Evolutionary conservation across 2,797 vertebrate genomes (phyloP), one percentile per base, ranked within the genome.

Genomic region (Clarias laeviceps): DNA sequence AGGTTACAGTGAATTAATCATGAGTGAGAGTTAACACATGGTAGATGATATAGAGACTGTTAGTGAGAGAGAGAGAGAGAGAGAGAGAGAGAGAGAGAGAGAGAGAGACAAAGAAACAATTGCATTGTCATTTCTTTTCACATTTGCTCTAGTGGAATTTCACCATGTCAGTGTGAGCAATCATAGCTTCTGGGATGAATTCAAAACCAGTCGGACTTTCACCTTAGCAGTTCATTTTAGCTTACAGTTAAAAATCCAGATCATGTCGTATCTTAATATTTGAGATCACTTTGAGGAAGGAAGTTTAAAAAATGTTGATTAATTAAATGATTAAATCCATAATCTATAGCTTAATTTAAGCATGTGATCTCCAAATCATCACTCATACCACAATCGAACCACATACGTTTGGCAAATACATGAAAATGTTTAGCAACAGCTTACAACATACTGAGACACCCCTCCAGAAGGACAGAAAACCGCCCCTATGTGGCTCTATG

Each of bases 131-230:
- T 68, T 54, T 74, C 54, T 70, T 45, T 24, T 80, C 72, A 79
- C 82, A 64, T 86, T 83, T 86, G 85, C 66, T 80, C 85, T 62
- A 87, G 82, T 82, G 70, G 78, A 56, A 77, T 80, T 87, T 87
- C 74, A 70, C 59, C 83, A 61, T 81, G 80, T 82, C 70, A 85
- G 5, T 80, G 74, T 45, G 27, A 83, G 76, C 69, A 85, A 62
- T 37, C 59, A 70, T 20, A 69, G 61, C 37, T 59, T 86, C 84
- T 86, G 84, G 85, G 80, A 32, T 20, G 62, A 22, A 80, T 80
- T 82, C 69, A 86, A 77, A 40, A 20, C 29, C 54, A 45, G 20
- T 8, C 82, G 82, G 87, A 89, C 85, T 89, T 89, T 87, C 77
- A 85, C 84, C 88, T 79, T 64, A 62, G 56, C 24, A 56, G 50